Evolutionary conservation across 1,140 invertebrate genomes (phyloP), one percentile per base, ranked within the genome.

Genomic region (Littorina saxatilis): DNA sequence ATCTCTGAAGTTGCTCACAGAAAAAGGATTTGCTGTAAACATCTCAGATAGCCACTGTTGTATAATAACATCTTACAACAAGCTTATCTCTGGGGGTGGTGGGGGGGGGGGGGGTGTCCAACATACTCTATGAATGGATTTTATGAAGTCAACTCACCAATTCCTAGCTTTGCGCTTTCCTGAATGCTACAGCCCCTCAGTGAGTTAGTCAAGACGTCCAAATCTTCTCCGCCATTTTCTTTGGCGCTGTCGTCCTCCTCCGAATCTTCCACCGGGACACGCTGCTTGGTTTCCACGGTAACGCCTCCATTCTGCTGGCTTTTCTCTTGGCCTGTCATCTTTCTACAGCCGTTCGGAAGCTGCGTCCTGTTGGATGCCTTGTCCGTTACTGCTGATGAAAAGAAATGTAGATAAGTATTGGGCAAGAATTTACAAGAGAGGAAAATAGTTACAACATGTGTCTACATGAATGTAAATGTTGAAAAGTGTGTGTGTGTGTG

Each of bases 221-320:
- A 5, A 40, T 37, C 76, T 1, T 78, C n/a, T 9, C 23, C 40
- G 0, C 23, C 20, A 1, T 27, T 39, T 0, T 29, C 17, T 35
- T 39, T 37, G 17, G 11, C n/a, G 29, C 43, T 37, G 29, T 40
- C 55, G 37, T 58, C 76, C 35, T 78, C 76, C 39, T 78, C 76
- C 2, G 32, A 58, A 20, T 78, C 76, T 37, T 78, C 76, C 39
- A 63, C 58, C 1, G 76, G 76, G 20, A 55, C 58, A 9, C 76
- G 55, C 23, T 15, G 52, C n/a, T n/a, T 66, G 32, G 23, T 78
- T 13, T 39, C 23, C 39, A 52, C n/a, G 43, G 23, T 29, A 2
- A 70, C 68, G 40, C 32, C n/a, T 7, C 43, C 70, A 17, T 73
- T 73, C 40, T 47, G 40, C 70, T 27, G 70, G 29, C 13, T 23